phyloP scores from a whole-genome alignment of 2,113 vertebrate genomes.

The Spilogale gracilis region DNA sequence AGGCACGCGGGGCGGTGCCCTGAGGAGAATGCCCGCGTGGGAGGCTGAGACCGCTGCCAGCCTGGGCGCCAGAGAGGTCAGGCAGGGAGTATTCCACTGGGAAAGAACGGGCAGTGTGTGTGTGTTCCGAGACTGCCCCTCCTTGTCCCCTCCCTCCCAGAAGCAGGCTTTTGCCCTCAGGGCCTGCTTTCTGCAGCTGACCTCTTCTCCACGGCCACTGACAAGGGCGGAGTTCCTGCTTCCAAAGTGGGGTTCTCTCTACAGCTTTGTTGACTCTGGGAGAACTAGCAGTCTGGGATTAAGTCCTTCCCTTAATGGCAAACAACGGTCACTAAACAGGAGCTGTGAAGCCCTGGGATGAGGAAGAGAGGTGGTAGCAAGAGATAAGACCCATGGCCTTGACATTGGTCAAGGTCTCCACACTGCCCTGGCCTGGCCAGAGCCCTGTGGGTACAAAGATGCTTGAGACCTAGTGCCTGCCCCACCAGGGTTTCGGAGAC shows the following conservation, averaged over 20 bases:
- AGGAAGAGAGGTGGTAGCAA: neutral
- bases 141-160: neutral
- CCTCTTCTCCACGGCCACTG: neutral
- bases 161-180: neutral
- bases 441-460: neutral
- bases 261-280: neutral
- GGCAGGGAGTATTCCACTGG: neutral
- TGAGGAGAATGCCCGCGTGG: slow-evolving; percentile 21
- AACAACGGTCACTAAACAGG: neutral
- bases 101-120: slow-evolving; percentile 53
- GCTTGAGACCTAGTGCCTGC: neutral
- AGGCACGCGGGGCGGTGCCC: neutral
- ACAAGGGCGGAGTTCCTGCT: neutral
- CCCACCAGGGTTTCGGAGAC: neutral
- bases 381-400: neutral
- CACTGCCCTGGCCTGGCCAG: neutral
- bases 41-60: slow-evolving; percentile 44
- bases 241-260: neutral
- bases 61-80: neutral
- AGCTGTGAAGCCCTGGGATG: neutral
- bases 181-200: neutral
- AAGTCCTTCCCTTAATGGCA: neutral
- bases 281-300: neutral
- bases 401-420: neutral
- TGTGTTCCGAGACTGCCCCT: neutral